phyloP scores from a whole-genome alignment of 2,113 vertebrate genomes.

The Hippolais icterina region DNA sequence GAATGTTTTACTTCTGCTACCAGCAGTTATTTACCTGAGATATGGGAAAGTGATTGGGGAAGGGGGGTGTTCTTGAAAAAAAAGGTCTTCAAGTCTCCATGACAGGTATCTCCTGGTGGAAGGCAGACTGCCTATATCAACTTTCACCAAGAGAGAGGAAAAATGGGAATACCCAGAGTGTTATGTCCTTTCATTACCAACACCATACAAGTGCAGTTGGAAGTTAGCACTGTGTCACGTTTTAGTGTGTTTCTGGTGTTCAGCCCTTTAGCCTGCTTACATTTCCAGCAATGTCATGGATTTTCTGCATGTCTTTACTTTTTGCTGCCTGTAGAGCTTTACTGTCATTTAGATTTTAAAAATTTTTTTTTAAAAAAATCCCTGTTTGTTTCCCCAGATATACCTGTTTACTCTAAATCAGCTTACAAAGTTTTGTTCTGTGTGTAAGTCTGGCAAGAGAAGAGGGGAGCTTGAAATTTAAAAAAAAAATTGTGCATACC shows the following conservation, averaged over 20 bases:
- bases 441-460: background rate
- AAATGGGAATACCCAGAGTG: background rate
- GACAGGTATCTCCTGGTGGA: background rate
- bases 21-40: background rate
- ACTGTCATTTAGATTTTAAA: background rate
- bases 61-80: accelerated
- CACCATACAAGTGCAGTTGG: accelerated
- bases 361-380: background rate
- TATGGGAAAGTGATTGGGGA: background rate
- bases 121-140: background rate
- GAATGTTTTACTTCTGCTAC: background rate
- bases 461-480: background rate
- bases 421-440: background rate
- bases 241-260: constrained; percentile 4
- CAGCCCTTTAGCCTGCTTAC: background rate
- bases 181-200: background rate
- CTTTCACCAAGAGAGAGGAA: background rate
- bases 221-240: background rate
- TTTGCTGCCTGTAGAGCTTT: background rate
- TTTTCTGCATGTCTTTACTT: background rate
- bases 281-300: background rate
- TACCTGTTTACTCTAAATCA: background rate
- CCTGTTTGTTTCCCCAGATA: background rate
- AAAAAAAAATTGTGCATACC: background rate
- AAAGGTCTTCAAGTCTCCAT: background rate